A percentile compares a stretch with the other conserved stretches of the same genome.
These are phyloP conservation scores for Rhinella marina DNA, from an alignment of 2,797 vertebrate species.

Conservation along the genomic window DNA sequence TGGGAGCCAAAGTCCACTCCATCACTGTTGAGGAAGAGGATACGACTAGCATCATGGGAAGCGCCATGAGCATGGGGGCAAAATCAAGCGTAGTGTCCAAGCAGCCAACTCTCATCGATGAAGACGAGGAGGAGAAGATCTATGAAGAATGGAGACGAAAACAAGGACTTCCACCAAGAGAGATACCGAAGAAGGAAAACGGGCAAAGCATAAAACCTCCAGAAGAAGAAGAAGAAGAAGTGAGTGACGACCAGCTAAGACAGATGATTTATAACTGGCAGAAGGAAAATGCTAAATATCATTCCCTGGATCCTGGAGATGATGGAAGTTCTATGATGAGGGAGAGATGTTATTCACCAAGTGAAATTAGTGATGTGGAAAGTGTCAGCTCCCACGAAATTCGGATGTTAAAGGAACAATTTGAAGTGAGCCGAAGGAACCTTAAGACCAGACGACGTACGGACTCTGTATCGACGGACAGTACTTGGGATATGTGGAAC, in stretches of 20 bases:
- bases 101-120: conserved; percentile 72
- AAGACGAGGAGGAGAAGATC: conserved; percentile 75
- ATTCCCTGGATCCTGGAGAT: conserved; percentile 73
- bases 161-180: conserved; percentile 68
- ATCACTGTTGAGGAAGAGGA: conserved; percentile 92
- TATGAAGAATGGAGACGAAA: conserved; percentile 73
- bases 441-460: conserved; percentile 69
- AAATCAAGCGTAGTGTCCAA: conserved; percentile 69
- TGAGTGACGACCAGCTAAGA: conserved; percentile 74
- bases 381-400: conserved; percentile 87
- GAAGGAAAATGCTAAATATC: conserved; percentile 85
- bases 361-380: conserved; percentile 74
- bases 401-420: conserved; percentile 75
- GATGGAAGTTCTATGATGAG: conserved; percentile 53
- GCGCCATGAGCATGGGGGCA: conserved; percentile 71
- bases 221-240: conserved; percentile 63
- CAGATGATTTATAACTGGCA: conserved; percentile 89
- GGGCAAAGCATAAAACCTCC: conserved; percentile 57
- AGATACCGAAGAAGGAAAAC: conserved; percentile 54
- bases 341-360: conserved; percentile 56
- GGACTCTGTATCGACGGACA: conserved; percentile 78
- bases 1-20: conserved; percentile 80
- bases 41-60: conserved; percentile 80
- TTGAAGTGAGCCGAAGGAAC: conserved; percentile 70
- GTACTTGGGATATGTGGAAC: conserved; percentile 89